phyloP scores from a whole-genome alignment of 2,113 vertebrate genomes.

The Nipponia nippon region DNA sequence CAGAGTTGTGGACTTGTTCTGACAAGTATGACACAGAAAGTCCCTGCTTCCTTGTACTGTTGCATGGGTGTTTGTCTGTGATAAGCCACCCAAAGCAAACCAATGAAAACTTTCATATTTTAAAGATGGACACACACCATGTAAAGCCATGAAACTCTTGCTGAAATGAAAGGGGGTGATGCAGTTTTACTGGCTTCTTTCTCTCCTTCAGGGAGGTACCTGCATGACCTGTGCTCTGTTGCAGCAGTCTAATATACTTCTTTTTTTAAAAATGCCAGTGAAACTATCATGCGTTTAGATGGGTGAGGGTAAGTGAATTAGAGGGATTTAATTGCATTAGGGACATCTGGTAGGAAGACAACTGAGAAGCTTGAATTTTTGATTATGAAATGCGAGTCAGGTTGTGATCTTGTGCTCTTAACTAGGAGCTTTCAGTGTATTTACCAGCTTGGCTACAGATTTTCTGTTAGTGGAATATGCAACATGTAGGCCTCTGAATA shows the following conservation, averaged over 20 bases:
- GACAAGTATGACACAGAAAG: neutral
- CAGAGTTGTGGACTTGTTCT: neutral
- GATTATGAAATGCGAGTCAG: neutral
- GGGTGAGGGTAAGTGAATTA: neutral
- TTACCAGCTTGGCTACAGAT: neutral
- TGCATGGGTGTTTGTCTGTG: neutral
- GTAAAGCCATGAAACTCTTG: neutral
- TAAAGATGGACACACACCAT: rapidly evolving
- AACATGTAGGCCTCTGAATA: neutral
- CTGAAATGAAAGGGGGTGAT: neutral
- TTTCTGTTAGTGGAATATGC: neutral
- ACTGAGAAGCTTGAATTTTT: neutral
- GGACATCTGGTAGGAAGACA: neutral
- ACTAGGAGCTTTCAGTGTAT: neutral
- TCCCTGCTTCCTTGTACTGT: neutral
- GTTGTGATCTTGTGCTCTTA: neutral
- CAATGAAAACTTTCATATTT: neutral
- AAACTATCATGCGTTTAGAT: neutral
- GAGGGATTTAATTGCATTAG: neutral
- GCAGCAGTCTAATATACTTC: neutral
- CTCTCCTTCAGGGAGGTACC: neutral
- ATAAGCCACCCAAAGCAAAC: neutral
- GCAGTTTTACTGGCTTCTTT: neutral
- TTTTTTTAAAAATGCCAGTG: neutral
- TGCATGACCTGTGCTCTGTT: neutral